A percentile compares a stretch with the other conserved stretches of the same genome.
Evolutionary conservation across 2,113 vertebrate genomes (phyloP).

Genomic region (Triplophysa siluroides): DNA sequence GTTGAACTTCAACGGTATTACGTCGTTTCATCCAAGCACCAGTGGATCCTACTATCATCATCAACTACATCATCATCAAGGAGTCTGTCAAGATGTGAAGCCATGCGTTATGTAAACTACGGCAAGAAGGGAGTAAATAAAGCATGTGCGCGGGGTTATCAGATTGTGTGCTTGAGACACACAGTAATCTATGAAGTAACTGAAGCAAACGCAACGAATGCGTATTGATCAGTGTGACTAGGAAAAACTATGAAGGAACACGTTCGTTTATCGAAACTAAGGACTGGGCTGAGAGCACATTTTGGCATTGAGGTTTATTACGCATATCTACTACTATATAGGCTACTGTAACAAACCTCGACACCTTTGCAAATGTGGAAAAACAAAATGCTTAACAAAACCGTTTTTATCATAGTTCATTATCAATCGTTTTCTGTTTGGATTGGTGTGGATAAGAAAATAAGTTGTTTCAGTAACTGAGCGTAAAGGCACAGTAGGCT

Average conservation of each 20-base stretch:
- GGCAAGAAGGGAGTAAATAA: background rate
- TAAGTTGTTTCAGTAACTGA: background rate
- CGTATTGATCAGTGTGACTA: background rate
- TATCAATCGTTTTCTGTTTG: background rate
- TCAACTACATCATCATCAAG: conserved; percentile 74
- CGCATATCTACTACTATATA: background rate
- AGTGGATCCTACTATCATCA: conserved; percentile 85
- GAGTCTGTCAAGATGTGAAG: conserved; percentile 93
- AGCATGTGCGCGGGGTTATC: background rate
- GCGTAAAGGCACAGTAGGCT: background rate
- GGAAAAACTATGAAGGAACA: background rate
- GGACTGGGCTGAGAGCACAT: background rate
- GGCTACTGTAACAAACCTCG: conserved; percentile 13
- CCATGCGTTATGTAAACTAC: conserved; percentile 88
- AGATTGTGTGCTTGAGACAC: background rate
- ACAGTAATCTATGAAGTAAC: background rate
- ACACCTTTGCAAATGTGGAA: background rate
- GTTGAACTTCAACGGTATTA: conserved; percentile 92
- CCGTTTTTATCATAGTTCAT: background rate
- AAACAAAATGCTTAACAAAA: background rate
- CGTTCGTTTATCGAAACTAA: background rate
- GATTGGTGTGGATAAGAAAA: background rate
- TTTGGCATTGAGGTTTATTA: background rate
- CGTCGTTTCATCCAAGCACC: conserved; percentile 87
- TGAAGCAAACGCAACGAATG: background rate